Evolutionary conservation across 2,113 vertebrate species (phyloP).

Genomic region (Pyrgilauda ruficollis): DNA sequence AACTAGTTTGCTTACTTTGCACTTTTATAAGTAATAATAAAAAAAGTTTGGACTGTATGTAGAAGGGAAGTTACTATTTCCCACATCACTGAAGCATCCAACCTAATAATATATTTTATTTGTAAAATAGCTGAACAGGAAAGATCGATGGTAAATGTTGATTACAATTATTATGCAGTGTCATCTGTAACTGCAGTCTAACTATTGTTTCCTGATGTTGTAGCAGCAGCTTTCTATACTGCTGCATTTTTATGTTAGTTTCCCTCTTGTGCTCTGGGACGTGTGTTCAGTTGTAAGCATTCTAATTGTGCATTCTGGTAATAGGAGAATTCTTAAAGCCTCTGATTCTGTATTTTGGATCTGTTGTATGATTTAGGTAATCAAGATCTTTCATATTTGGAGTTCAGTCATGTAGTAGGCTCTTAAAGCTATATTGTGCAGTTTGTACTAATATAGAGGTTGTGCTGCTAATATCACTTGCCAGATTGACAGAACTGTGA

Average conservation of each 20-base stretch:
- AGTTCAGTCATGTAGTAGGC: not conserved
- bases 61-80: not conserved
- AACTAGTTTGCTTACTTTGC: not conserved
- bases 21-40: not conserved
- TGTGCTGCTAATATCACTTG: not conserved
- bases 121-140: not conserved
- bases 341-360: not conserved
- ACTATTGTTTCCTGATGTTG: not conserved
- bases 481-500: constrained; percentile 20
- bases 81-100: not conserved
- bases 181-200: not conserved
- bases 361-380: not conserved
- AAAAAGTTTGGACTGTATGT: rapidly evolving
- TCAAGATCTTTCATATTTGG: not conserved
- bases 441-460: not conserved
- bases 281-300: not conserved
- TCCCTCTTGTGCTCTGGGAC: not conserved
- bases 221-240: not conserved
- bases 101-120: not conserved
- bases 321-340: not conserved
- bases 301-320: not conserved
- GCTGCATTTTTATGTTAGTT: not conserved
- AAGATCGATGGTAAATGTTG: not conserved
- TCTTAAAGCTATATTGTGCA: not conserved
- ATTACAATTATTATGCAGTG: not conserved